phyloP scores from a whole-genome alignment of 2,113 vertebrate species.

The Triplophysa tibetana region DNA sequence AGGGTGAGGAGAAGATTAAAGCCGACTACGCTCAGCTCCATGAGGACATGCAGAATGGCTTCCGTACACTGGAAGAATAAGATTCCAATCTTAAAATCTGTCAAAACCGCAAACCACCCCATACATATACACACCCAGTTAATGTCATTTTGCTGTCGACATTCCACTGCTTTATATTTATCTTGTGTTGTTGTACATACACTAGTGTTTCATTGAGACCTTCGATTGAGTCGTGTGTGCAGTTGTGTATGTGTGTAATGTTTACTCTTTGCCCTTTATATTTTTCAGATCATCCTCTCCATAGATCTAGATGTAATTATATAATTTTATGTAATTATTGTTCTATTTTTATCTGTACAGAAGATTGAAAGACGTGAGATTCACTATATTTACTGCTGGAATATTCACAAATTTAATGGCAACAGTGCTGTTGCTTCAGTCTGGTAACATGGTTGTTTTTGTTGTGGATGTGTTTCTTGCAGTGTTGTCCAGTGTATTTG shows the following conservation, averaged over 20 bases:
- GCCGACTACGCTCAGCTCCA: slow-evolving; percentile 88
- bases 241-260: slow-evolving; percentile 44
- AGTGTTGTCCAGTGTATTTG: slow-evolving; percentile 68
- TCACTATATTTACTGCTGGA: slow-evolving; percentile 76
- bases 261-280: slow-evolving; percentile 60
- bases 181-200: slow-evolving; percentile 59
- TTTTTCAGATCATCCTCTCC: slow-evolving; percentile 60
- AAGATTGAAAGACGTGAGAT: slow-evolving; percentile 71
- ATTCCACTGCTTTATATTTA: slow-evolving; percentile 68
- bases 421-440: slow-evolving; percentile 29
- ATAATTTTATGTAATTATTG: slow-evolving; percentile 71
- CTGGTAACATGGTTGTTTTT: slow-evolving; percentile 17
- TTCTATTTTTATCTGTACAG: slow-evolving; percentile 74
- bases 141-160: slow-evolving; percentile 48
- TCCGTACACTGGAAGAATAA: slow-evolving; percentile 96
- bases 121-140: background rate
- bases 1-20: slow-evolving; percentile 94
- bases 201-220: slow-evolving; percentile 46
- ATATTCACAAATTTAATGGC: slow-evolving; percentile 54
- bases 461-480: slow-evolving; percentile 58
- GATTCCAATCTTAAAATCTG: background rate
- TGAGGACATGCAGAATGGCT: slow-evolving; percentile 97
- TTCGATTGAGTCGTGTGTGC: slow-evolving; percentile 31
- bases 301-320: slow-evolving; percentile 56
- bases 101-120: slow-evolving; percentile 7